Percentiles rank a stretch among this genome's conserved stretches.
These are phyloP conservation scores for Lordiphosa andalusiaca DNA, from an alignment of 2,888 invertebrate species.

Conservation along the genomic window DNA sequence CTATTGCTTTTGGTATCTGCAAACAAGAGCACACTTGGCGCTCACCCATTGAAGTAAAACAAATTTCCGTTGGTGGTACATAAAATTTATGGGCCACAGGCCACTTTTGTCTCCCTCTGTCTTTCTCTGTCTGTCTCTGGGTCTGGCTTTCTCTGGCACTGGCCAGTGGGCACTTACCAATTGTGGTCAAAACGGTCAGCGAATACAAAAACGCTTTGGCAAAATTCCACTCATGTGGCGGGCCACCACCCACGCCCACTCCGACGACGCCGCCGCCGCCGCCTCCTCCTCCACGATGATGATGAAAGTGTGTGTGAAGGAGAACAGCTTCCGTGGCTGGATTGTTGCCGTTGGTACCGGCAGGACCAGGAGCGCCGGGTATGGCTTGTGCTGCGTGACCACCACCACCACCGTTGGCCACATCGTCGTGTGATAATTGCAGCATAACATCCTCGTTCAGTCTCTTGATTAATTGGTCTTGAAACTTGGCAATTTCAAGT, in stretches of 20 bases:
- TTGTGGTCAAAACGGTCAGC: constrained; percentile 94
- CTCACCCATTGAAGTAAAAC: constrained; percentile 60
- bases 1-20: constrained; percentile 29
- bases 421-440: constrained; percentile 82
- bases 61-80: constrained; percentile 64
- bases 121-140: constrained; percentile 1
- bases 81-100: constrained; percentile 58
- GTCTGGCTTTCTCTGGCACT: constrained; percentile 3
- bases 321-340: constrained; percentile 80
- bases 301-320: constrained; percentile 76
- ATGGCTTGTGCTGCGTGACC: constrained; percentile 20
- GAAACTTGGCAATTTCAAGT: constrained; percentile 84
- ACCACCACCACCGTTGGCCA: constrained; percentile 58
- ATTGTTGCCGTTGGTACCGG: constrained; percentile 53
- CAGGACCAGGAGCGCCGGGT: constrained; percentile 77
- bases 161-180: constrained; percentile 84
- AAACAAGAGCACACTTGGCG: constrained; percentile 36
- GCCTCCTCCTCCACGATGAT: constrained; percentile 79
- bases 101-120: constrained; percentile 17
- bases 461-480: constrained; percentile 89
- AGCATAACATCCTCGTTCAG: constrained; percentile 89
- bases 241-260: constrained; percentile 46
- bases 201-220: constrained; percentile 96
- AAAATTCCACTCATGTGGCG: constrained; percentile 88
- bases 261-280: too few species aligned